phyloP scores from a whole-genome alignment of 1,140 invertebrate genomes.

The Globodera rostochiensis region DNA sequence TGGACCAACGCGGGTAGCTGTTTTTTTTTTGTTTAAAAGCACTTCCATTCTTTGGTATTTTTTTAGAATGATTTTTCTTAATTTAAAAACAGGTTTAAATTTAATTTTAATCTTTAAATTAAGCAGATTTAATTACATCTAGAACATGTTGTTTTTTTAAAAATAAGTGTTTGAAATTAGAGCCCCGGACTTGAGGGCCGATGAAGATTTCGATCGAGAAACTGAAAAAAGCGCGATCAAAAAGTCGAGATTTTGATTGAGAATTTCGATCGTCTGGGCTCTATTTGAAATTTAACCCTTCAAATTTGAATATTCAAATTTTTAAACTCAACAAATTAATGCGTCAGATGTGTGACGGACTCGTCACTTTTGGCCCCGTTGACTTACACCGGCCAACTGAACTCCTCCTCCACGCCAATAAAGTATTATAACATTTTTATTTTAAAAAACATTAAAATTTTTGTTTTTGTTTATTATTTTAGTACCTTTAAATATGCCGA shows the following conservation, averaged over 20 bases:
- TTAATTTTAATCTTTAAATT: not conserved
- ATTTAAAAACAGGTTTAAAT: not conserved
- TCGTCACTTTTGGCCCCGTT: conserved; percentile 40
- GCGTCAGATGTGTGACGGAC: conserved; percentile 49
- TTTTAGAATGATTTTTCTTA: no score
- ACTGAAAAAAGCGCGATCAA: no score
- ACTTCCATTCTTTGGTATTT: no score
- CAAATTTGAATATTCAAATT: not conserved
- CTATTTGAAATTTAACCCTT: no score
- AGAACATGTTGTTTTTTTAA: not conserved
- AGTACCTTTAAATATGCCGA: conserved; percentile 57
- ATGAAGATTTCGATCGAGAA: no score
- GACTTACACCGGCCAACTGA: conserved; percentile 39
- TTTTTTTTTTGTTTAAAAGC: no score
- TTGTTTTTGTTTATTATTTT: not conserved
- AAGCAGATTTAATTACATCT: not conserved
- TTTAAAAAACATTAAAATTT: not conserved
- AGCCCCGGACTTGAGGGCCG: not conserved
- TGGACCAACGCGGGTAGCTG: conserved; percentile 49
- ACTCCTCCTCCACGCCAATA: conserved; percentile 47
- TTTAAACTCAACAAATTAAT: not conserved
- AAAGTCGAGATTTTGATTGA: no score
- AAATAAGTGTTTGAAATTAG: conserved; percentile 13
- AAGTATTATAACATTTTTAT: not conserved
- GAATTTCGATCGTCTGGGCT: no score